Evolutionary conservation across 2,888 invertebrate genomes (phyloP).

Genomic region (Drosophila emarginata): DNA sequence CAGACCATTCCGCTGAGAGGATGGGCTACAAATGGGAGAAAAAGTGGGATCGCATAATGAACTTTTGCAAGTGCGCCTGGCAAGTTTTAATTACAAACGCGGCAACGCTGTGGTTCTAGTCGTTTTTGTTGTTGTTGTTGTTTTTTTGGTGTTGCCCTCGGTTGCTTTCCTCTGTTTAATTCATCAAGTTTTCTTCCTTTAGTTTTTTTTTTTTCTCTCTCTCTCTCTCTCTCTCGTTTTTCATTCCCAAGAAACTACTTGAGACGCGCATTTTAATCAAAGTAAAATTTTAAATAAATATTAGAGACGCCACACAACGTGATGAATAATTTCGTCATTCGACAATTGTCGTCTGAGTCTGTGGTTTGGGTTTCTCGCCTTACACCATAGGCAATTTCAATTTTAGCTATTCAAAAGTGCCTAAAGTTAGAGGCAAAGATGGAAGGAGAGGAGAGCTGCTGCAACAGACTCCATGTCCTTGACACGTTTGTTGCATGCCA

Average conservation of each 20-base stretch:
- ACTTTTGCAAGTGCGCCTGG: slow-evolving; percentile 61
- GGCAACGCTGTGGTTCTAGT: slow-evolving; percentile 21
- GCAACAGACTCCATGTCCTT: slow-evolving; percentile 56
- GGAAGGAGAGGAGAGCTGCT: slow-evolving; percentile 16
- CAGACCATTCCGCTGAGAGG: slow-evolving; percentile 17
- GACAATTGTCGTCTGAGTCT: slow-evolving; percentile 4
- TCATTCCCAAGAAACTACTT: slow-evolving; percentile 47
- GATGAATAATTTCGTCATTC: slow-evolving; percentile 41
- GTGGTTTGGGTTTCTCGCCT: slow-evolving; percentile 47
- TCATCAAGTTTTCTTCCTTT: slow-evolving; percentile 49
- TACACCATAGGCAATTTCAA: slow-evolving; percentile 57
- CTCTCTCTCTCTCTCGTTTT: too few species aligned
- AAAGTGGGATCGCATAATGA: slow-evolving; percentile 56
- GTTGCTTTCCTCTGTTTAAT: slow-evolving; percentile 53
- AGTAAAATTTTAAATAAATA: slow-evolving; percentile 74
- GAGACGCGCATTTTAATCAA: slow-evolving; percentile 72
- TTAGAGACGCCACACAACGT: slow-evolving; percentile 43
- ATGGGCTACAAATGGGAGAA: neutral
- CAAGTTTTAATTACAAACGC: slow-evolving; percentile 72
- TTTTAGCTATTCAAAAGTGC: slow-evolving; percentile 48
- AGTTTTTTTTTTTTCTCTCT: slow-evolving; percentile 22
- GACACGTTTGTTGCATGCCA: slow-evolving; percentile 70
- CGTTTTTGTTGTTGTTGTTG: neutral
- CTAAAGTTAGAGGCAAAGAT: slow-evolving; percentile 9
- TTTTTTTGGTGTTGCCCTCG: neutral